phyloP scores from a whole-genome alignment of 2,888 invertebrate species.

The Calephelis perditalis region DNA sequence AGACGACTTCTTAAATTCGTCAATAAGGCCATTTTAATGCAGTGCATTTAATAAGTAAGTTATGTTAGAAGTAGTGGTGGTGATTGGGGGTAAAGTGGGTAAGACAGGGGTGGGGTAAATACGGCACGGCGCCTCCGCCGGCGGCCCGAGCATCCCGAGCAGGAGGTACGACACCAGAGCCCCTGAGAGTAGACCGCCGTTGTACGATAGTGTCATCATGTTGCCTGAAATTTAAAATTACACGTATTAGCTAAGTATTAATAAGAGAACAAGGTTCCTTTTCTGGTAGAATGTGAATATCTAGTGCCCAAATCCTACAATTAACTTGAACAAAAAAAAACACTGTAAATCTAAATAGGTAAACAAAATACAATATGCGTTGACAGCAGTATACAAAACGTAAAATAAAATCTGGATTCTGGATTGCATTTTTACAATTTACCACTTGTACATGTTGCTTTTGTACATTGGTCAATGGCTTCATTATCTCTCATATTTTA shows the following conservation, averaged over 20 bases:
- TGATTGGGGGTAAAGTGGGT: slow-evolving; percentile 47
- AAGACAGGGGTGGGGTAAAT: slow-evolving; percentile 61
- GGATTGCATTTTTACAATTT: too few species aligned
- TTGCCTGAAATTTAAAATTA: slow-evolving; percentile 79
- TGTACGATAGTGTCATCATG: slow-evolving; percentile 95
- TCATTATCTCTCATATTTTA: too few species aligned
- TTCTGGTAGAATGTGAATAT: too few species aligned
- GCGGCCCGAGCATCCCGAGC: slow-evolving; percentile 80
- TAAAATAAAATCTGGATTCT: too few species aligned
- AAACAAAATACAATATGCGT: too few species aligned
- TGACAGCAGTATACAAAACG: too few species aligned
- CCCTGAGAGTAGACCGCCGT: slow-evolving; percentile 90
- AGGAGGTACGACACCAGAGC: slow-evolving; percentile 90
- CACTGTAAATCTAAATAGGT: too few species aligned
- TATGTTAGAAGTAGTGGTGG: slow-evolving; percentile 37
- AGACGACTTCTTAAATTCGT: too few species aligned
- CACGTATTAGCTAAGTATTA: background rate
- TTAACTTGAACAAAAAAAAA: too few species aligned
- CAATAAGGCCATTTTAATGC: slow-evolving; percentile 25
- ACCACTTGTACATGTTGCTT: too few species aligned
- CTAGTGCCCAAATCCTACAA: slow-evolving; percentile 14
- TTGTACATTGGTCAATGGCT: too few species aligned
- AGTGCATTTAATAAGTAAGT: slow-evolving; percentile 30
- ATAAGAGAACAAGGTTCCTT: too few species aligned
- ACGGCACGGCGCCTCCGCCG: slow-evolving; percentile 66